Evolutionary conservation across 2,797 vertebrate species (phyloP), one percentile per base, ranked within the genome.

Genomic region (Dendrocincla fuliginosa): DNA sequence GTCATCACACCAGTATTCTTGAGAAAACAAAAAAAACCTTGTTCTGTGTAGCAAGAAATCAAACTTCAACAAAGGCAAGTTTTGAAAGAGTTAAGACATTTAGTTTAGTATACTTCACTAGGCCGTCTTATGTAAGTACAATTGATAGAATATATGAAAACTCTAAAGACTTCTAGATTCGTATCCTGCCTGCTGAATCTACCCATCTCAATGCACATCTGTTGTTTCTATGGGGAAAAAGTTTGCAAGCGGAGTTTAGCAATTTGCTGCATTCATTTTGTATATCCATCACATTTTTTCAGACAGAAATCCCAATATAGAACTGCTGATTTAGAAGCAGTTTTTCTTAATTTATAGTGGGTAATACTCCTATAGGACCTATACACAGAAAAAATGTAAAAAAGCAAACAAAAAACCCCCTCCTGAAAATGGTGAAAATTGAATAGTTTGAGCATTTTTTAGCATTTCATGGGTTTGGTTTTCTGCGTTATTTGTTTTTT

Each of bases 241-340:
- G 42, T 50, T 87, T 85, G 33, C 78, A 61, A 87, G 44, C 37
- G 83, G 78, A 84, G 13, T 74, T 93, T 47, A 65, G 39, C 23
- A 73, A 59, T 27, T 85, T 80, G 30, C 49, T 85, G 22, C 49
- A 50, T 78, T 85, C 35, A 23, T 89, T 96, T 85, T 89, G n/a
- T 60, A 55, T 20, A 70, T 12, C 18, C 7, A 4, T 85, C 49
- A 8, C n/a, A 13, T 67, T 67, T 61, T 61, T 84, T 33, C 6
- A 1, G 23, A 47, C 33, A 71, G 57, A 83, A 93, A 61, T 78
- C 50, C 42, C 61, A 52, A 33, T 68, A 47, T 19, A 37, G 46
- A 47, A 73, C 47, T 71, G 33, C 23, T 52, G 18, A 2, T 57
- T 80, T 87, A 55, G 46, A 95, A 92, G 30, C 37, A 83, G 2